Evolutionary conservation across 2,888 invertebrate species (phyloP), one percentile per base, ranked within the genome.

Genomic region (Azorinus chamasolen): DNA sequence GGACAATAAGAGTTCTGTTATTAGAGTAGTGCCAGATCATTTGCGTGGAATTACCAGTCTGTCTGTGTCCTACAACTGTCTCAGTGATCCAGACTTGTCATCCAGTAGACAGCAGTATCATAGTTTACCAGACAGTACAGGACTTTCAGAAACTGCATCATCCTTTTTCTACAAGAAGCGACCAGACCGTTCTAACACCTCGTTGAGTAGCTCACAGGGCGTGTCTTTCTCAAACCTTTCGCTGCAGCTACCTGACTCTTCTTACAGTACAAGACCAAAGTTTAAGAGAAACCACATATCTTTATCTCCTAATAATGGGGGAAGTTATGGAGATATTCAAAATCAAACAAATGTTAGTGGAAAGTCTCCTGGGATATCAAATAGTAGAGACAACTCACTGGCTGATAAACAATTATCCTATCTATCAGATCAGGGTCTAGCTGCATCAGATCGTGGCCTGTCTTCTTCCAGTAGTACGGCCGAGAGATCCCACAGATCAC

Each of bases 151-250:
- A n/a, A n/a, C n/a, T n/a, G n/a, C n/a, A n/a, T n/a, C n/a, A n/a
- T n/a, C n/a, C n/a, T n/a, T n/a, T n/a, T n/a, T n/a, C n/a, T n/a
- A n/a, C n/a, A n/a, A n/a, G 10, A 32, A 32, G 32, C 4, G 32
- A 32, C 32, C 12, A 24, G 55, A 37, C 37, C 24, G 10, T 32
- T 32, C 32, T 32, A 32, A 32, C 32, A 32, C 4, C 5, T 32
- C 32, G 5, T 22, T 64, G 39, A 48, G 43, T 41, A 45, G 66
- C 37, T 72, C 77, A 27, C 41, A 68, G 32, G n/a, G 57, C 25
- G 20, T 77, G 22, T 66, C 76, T 5, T 80, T 80, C 54, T 80
- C 80, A 14, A 73, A 80, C 61, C 50, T 58, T 20, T 80, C 80
- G 5, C 62, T 80, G 5, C 80, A 64, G 20, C 63, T 80, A 10